phyloP scores from a whole-genome alignment of 92 coral and sea anemone genomes.

The Siderastrea siderea region DNA sequence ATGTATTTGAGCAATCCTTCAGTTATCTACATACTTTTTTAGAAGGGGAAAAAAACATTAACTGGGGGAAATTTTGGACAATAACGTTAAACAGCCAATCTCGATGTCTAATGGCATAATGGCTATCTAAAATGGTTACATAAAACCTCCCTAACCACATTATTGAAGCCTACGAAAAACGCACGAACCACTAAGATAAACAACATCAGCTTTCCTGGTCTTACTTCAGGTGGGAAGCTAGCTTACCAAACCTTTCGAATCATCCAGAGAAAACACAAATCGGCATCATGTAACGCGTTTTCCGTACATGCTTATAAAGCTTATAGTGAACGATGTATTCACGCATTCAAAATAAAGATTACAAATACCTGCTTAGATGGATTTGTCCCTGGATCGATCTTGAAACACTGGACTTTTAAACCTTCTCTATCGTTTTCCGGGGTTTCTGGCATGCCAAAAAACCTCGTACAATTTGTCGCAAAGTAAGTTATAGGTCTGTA shows the following conservation, averaged over 20 bases:
- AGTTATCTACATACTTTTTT: background rate
- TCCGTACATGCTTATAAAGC: background rate
- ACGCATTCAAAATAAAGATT: background rate
- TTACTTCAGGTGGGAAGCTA: background rate
- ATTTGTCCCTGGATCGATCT: slow-evolving; percentile 65
- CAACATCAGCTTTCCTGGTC: background rate
- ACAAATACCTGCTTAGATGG: slow-evolving; percentile 57
- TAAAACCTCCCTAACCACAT: slow-evolving; percentile 36
- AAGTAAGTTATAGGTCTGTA: slow-evolving; percentile 68
- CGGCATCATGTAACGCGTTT: background rate
- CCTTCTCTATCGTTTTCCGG: slow-evolving; percentile 69
- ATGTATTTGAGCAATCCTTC: background rate
- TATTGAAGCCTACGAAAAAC: background rate
- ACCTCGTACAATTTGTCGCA: slow-evolving; percentile 80
- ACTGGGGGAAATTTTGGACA: background rate
- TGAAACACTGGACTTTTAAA: slow-evolving; percentile 78
- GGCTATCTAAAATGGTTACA: background rate
- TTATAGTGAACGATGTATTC: background rate
- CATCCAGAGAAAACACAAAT: background rate
- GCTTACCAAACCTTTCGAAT: slow-evolving; percentile 6
- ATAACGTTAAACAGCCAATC: background rate
- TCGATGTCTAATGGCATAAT: background rate
- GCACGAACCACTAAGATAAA: slow-evolving; percentile 6
- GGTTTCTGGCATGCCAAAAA: slow-evolving; percentile 83
- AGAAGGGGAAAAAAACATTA: too few species aligned